These are phyloP conservation scores for Apeira syringaria DNA, from an alignment of 2,888 invertebrate species.

Conservation along the genomic window DNA sequence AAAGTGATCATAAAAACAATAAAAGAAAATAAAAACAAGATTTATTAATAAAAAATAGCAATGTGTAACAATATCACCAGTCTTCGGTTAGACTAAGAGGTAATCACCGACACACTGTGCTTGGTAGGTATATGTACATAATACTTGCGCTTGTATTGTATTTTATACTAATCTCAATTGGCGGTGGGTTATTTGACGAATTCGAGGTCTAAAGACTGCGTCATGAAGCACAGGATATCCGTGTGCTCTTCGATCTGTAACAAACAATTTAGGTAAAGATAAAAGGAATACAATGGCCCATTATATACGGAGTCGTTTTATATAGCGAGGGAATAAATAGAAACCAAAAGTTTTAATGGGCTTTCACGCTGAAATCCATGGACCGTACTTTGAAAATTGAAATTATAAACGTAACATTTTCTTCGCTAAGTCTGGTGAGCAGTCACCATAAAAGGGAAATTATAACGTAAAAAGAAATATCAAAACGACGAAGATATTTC, in stretches of 20 bases:
- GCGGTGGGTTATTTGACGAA: slow-evolving; percentile 68
- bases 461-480: too few relatives aligned
- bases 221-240: slow-evolving; percentile 94
- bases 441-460: too few relatives aligned
- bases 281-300: too few relatives aligned
- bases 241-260: slow-evolving; percentile 96
- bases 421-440: too few relatives aligned
- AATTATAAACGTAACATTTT: too few relatives aligned
- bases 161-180: slow-evolving; percentile 41
- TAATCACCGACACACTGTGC: slow-evolving; percentile 66
- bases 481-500: too few relatives aligned
- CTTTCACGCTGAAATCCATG: too few relatives aligned
- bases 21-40: slow-evolving; percentile 71
- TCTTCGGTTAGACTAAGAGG: slow-evolving; percentile 58
- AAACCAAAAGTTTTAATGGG: too few relatives aligned
- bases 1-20: slow-evolving; percentile 18
- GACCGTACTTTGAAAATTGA: too few relatives aligned
- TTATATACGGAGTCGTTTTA: too few relatives aligned
- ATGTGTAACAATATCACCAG: slow-evolving; percentile 79
- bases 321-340: too few relatives aligned
- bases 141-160: slow-evolving; percentile 53
- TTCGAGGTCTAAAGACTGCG: slow-evolving; percentile 87
- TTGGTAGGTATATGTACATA: slow-evolving; percentile 71
- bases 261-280: too few relatives aligned
- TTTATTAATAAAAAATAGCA: slow-evolving; percentile 74